These are phyloP conservation scores for Sphenodon punctatus DNA, from an alignment of 2,797 vertebrate species.

Conservation along the genomic window DNA sequence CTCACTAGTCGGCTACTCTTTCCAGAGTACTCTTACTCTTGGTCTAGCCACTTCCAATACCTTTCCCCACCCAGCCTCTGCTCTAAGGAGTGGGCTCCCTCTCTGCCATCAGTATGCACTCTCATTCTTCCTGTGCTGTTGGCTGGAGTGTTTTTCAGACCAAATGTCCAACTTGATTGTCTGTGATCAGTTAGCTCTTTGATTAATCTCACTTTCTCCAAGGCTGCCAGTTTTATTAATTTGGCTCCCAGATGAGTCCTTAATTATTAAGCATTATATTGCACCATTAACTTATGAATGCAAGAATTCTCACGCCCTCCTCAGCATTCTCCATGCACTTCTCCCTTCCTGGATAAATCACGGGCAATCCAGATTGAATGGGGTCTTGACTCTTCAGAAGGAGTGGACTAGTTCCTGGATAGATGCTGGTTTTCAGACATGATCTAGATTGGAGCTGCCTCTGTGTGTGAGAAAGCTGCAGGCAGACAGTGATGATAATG, in stretches of 20 bases:
- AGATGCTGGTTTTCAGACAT: neutral
- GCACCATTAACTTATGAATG: neutral
- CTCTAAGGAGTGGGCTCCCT: neutral
- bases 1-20: neutral
- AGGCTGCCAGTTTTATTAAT: slow-evolving; percentile 10
- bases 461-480: neutral
- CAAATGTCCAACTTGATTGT: neutral
- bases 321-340: neutral
- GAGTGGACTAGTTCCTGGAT: neutral
- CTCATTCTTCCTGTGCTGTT: neutral
- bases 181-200: neutral
- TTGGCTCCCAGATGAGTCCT: neutral
- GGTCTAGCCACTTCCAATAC: neutral
- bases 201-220: neutral
- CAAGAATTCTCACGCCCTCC: neutral
- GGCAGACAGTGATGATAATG: neutral
- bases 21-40: neutral
- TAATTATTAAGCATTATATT: neutral
- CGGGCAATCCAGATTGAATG: neutral
- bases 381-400: neutral
- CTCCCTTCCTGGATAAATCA: neutral
- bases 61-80: neutral
- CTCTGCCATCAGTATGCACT: neutral
- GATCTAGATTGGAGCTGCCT: neutral
- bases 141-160: neutral